Base-by-base conservation (phyloP, 2,888 invertebrate genomes). In the Dasypolia templi region DNA sequence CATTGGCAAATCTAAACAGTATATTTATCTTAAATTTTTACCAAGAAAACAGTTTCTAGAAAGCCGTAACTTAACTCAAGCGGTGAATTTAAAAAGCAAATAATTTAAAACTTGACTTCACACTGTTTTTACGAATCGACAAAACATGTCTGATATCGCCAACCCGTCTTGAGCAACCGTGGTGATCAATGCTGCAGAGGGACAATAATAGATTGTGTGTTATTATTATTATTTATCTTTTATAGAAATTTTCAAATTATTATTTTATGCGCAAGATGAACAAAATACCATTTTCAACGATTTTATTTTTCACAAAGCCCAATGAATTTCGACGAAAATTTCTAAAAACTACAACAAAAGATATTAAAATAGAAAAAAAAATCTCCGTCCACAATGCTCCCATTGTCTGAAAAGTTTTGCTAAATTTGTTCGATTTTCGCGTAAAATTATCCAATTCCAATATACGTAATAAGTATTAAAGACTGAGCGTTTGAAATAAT, bases 1-100 rank as follows among this genome's bases (percentile, higher is more conserved):
- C 75, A 87, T 81, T 82, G 81, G 87, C 75, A 86, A 87, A 87
- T 82, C 81, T 86, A 86, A 81, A 86, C 85, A 85, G 79, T 84
- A 81, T 69, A 72, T 83, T 85, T 83, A 82, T 81, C 82, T 79
- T 79, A 69, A 70, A 83, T 85, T 86, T 83, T 86, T 85, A 81
- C 67, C 64, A 73, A 83, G 84, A 71, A 82, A 85, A 80, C 72
- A 79, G 55, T 65, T 71, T 39, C 22, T 22, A n/a, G 70, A 61
- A 78, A 74, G 46, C 79, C 17, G 76, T 83, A 82, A 79, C 26
- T 84, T 72, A 66, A 19, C 49, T 70, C 71, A 71, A 51, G 61
- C 73, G 59, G 79, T 56, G 76, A 81, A 67, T 74, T 72, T 70
- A 63, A 77, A 64, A 64, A 12, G 70, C 73, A 63, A 70, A 66